Evolutionary conservation across 2,797 vertebrate species (phyloP), one percentile per base, ranked within the genome.

Genomic region (Lacerta viridis): DNA sequence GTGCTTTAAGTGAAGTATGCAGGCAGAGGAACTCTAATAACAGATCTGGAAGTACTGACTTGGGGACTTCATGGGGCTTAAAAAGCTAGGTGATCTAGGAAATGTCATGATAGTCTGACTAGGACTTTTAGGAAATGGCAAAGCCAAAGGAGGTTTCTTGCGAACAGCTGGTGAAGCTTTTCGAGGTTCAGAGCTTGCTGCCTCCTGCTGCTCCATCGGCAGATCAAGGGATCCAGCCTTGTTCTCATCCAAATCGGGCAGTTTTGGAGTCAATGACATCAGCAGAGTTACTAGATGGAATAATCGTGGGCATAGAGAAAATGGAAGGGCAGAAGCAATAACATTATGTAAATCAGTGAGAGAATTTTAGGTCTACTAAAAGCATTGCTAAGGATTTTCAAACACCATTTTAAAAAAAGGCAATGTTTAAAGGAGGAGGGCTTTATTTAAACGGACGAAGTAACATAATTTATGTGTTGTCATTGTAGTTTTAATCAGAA

Each of bases 1-100:
- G 25, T 76, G 72, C 90, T 85, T 80, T 86, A 93, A 88, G 75
- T 89, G 89, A 91, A 87, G 90, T 89, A 87, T 84, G 59, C 3
- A 46, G 86, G 86, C 25, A 91, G 13, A 93, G 83, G 94, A 94
- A 86, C 50, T 90, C 71, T 92, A 98, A 88, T 97, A 98, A 95
- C 96, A 98, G 85, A 97, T 98, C 96, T 97, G 96, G 92, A 98
- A 98, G 91, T 97, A 98, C 94, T 98, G 97, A 96, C 97, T 98
- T 93, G 97, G 96, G 89, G 98, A 97, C 94, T 97, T 98, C 87
- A 97, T 92, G 68, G 98, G 97, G 95, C 97, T 97, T 95, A 97
- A 96, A 95, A 98, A 98, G 95, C 97, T 97, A 92, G 97, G 97
- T 74, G 97, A 97, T 91, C 97, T 96, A 87, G 98, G 94, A 90